Percentiles rank a stretch among this genome's conserved stretches.
Evolutionary conservation across 2,888 invertebrate species (phyloP).

Genomic region (Cantharis rustica): DNA sequence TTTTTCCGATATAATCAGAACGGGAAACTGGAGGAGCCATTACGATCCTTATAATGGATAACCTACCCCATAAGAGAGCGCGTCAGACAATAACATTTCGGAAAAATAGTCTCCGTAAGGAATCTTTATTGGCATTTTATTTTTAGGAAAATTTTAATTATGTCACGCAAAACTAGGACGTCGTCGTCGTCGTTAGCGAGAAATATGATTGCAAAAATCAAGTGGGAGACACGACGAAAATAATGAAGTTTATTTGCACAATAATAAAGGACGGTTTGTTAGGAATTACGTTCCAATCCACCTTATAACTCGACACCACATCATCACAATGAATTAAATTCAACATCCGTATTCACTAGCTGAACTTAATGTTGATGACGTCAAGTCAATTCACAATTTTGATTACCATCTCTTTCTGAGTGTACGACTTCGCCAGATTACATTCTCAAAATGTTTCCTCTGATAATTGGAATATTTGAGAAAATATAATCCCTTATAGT

Average conservation of each 20-base stretch:
- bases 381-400: conserved; percentile 18
- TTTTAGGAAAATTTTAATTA: background rate
- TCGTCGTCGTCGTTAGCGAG: background rate
- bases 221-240: background rate
- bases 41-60: background rate
- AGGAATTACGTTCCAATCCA: conserved; percentile 13
- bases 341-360: conserved; percentile 25
- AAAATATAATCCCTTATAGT: background rate
- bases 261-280: conserved; percentile 9
- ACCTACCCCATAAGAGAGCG: background rate
- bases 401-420: conserved; percentile 16
- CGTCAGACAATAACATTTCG: background rate
- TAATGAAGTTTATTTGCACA: background rate
- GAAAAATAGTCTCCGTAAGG: background rate
- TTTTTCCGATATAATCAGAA: background rate
- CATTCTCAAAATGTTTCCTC: background rate
- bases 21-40: background rate
- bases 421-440: background rate
- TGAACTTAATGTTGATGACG: conserved; percentile 17
- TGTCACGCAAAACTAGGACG: background rate
- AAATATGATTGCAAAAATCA: background rate
- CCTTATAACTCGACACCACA: conserved; percentile 16
- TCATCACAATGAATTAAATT: conserved; percentile 24
- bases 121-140: background rate
- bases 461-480: background rate